Evolutionary conservation across 1,140 invertebrate species (phyloP), one percentile per base, ranked within the genome.

Genomic region (Heterodera carotae): DNA sequence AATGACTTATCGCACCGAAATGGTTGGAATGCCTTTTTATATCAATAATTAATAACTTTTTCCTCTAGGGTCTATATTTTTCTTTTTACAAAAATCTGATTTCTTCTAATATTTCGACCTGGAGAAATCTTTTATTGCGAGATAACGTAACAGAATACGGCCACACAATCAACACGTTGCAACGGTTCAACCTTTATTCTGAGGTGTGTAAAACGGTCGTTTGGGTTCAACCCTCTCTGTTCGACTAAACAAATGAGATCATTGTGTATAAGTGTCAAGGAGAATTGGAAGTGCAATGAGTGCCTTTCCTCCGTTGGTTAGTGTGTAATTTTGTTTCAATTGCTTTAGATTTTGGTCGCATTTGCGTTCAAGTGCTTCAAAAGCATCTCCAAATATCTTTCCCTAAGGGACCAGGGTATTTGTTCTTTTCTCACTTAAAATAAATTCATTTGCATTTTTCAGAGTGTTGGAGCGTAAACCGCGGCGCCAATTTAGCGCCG

Each of bases 31-130:
- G 18, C 29, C 1, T 12, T 59, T 31, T 27, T 27, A n/a, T 34
- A 12, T 43, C 12, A 25, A 12, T 25, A 22, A 60, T 73, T 3
- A 59, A 60, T 43, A n/a, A 29, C 22, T 31, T 72, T 72, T 48
- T n/a, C n/a, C n/a, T n/a, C n/a, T 86, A 93, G 92, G 93, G 93
- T 4, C 91, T 94, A 83, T 94, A 94, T 87, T 94, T 94, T 87
- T 94, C 92, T 0, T 94, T 93, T 84, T 95, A 92, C 87, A 94
- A 95, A 88, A 92, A 91, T 0, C 89, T 95, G 27, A 91, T 92
- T 0, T 91, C 93, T 8, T 90, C 90, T 15, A 90, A 90, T 6
- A 91, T 92, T 80, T 76, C 89, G 2, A 89, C 91, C 5, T 93
- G 92, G 0, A 84, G 93, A 15, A 76, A 90, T 15, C 88, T 90